A percentile compares a stretch with the other conserved stretches of the same genome.
phyloP scores from a whole-genome alignment of 2,797 vertebrate genomes.

The Sebastes oblongus region DNA sequence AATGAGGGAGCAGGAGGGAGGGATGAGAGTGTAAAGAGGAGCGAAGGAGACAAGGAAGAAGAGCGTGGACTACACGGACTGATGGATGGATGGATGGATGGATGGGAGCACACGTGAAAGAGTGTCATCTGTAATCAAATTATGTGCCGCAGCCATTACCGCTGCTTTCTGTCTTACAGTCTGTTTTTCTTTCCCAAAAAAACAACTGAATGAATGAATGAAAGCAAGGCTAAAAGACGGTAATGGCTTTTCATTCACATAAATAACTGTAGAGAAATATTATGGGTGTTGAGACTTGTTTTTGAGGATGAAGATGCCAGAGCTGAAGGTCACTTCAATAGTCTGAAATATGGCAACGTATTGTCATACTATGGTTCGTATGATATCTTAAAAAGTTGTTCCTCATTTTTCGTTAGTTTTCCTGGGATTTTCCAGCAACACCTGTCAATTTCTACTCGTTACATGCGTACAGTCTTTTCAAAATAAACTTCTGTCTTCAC shows the following conservation, averaged over 20 bases:
- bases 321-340: neutral
- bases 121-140: slow-evolving; percentile 23
- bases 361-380: no score
- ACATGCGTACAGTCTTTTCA: no score
- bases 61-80: slow-evolving; percentile 25
- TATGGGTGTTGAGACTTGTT: neutral
- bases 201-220: slow-evolving; percentile 25
- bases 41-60: slow-evolving; percentile 36
- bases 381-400: no score
- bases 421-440: no score
- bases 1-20: slow-evolving; percentile 56
- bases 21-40: slow-evolving; percentile 51
- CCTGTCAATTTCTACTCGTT: no score
- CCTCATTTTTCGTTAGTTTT: no score
- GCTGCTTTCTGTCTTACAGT: neutral
- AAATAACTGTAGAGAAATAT: neutral
- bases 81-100: slow-evolving; percentile 1
- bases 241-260: slow-evolving; percentile 8
- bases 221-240: neutral
- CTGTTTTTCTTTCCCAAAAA: neutral
- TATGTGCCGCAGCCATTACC: neutral
- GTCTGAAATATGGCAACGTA: neutral
- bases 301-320: neutral
- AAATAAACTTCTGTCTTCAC: no score
- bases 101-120: neutral